Base-by-base conservation (phyloP, 2,797 vertebrate species). In the Bufotes viridis region DNA sequence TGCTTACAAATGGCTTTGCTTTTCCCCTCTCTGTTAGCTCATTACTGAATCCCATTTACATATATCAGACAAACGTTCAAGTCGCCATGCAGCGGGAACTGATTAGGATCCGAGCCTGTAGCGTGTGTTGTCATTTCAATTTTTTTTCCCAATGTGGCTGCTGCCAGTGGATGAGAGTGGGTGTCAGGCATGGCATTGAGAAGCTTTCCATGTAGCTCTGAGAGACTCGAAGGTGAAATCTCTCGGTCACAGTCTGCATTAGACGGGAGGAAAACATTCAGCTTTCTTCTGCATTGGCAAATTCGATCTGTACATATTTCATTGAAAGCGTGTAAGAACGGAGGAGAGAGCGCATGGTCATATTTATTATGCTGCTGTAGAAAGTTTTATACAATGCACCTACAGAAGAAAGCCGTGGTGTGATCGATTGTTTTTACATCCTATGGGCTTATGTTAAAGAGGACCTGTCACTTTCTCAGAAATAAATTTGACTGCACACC, bases 91-190 rank as follows among this genome's bases (percentile, higher is more conserved):
- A 51, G 83, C 60, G 72, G 83, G 58, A 24, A n/a, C 72, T 63
- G 83, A 85, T 76, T 53, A 85, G 57, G 75, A 76, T 22, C 22
- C 61, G 70, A 76, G 72, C 83, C 83, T 85, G 70, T 85, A 63
- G 72, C 72, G 12, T 51, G 72, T 78, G 58, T 85, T 85, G 72
- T 85, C 42, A 78, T 65, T 78, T 78, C 34, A 61, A 2, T 74
- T 24, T 75, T 84, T 60, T 75, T 53, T n/a, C 11, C 53, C 20
- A 53, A 61, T 55, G 75, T 85, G 60, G 29, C 84, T 78, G 58
- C 74, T 78, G 72, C 58, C 84, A 78, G 84, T 85, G 24, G n/a
- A 55, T 18, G 20, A 7, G 74, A 76, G 74, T 85, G 84, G 84
- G 84, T 78, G 84, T 85, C 72, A 53, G 83, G 72, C 83, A 65